Evolutionary conservation across 2,888 invertebrate species (phyloP).

Genomic region (Hydrotaea diabolus): DNA sequence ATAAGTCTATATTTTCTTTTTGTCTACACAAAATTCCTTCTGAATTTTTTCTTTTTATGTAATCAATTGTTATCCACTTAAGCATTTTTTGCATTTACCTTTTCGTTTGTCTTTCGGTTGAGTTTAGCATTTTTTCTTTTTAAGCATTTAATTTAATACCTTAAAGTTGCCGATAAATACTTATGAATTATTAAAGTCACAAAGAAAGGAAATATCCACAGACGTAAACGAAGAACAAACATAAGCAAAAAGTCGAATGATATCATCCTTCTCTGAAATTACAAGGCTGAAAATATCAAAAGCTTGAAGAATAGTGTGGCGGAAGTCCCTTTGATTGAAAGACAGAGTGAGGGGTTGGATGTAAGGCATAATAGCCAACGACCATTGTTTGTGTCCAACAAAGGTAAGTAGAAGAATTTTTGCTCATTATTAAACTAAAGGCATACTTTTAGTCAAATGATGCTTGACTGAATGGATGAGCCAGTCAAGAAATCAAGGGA

Average conservation of each 20-base stretch:
- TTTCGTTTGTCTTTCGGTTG: neutral
- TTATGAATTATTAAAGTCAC: constrained; percentile 24
- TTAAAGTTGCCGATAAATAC: too few species aligned
- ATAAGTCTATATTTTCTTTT: too few species aligned
- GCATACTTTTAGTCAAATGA: constrained; percentile 63
- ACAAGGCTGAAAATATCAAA: neutral
- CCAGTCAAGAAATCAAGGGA: too few species aligned
- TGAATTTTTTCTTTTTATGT: too few species aligned
- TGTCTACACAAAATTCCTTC: too few species aligned
- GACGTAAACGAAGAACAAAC: neutral
- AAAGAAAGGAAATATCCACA: neutral
- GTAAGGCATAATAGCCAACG: too few species aligned
- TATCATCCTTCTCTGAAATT: neutral
- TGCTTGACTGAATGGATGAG: neutral
- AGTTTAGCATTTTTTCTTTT: neutral
- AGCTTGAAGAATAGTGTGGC: neutral
- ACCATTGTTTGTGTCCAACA: constrained; percentile 68
- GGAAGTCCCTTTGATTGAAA: neutral
- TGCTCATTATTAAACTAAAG: constrained; percentile 76
- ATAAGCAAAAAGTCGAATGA: constrained; percentile 17
- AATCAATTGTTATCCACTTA: constrained; percentile 7
- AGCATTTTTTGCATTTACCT: neutral
- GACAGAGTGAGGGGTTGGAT: too few species aligned
- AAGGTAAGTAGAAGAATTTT: constrained; percentile 74
- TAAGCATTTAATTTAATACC: constrained; percentile 27